A percentile compares a stretch with the other conserved stretches of the same genome.
These are phyloP conservation scores for Dasyprocta punctata DNA, from an alignment of 2,113 vertebrate genomes.

Conservation along the genomic window DNA sequence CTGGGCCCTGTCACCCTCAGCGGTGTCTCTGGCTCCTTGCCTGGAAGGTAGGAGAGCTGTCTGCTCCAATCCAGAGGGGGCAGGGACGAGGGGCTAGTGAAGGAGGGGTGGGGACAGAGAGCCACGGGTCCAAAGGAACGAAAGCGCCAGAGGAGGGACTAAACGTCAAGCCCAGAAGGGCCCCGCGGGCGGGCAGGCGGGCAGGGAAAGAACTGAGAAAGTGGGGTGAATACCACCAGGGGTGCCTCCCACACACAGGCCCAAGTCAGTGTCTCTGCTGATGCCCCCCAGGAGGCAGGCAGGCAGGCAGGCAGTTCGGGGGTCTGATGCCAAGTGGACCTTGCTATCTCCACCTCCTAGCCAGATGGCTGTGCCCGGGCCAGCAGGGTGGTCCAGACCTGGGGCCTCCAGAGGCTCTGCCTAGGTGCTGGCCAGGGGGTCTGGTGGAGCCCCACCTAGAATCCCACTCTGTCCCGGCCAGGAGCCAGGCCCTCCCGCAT, in stretches of 20 bases:
- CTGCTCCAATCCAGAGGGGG: slow-evolving; percentile 80
- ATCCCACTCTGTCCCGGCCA: background rate
- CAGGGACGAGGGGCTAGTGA: slow-evolving; percentile 79
- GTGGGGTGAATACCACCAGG: background rate
- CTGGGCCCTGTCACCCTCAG: slow-evolving; percentile 74
- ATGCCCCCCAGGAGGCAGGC: background rate
- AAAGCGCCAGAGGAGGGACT: slow-evolving; percentile 57
- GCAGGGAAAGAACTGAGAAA: slow-evolving; percentile 17
- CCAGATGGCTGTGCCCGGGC: background rate
- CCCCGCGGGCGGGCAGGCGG: background rate
- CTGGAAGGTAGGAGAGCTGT: slow-evolving; percentile 84
- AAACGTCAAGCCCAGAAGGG: slow-evolving; percentile 11
- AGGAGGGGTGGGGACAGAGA: slow-evolving; percentile 77
- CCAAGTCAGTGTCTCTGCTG: slow-evolving; percentile 12
- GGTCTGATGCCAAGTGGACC: background rate
- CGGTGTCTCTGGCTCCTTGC: slow-evolving; percentile 79
- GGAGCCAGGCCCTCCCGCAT: background rate
- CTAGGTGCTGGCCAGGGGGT: background rate
- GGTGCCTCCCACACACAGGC: background rate
- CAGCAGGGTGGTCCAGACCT: background rate
- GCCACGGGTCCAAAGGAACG: slow-evolving; percentile 79
- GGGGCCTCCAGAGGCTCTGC: background rate
- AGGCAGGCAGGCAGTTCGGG: background rate
- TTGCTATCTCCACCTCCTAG: background rate
- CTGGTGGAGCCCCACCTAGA: slow-evolving; percentile 28